Evolutionary conservation across 2,888 invertebrate species (phyloP).

Genomic region (Alloplasta piceator): DNA sequence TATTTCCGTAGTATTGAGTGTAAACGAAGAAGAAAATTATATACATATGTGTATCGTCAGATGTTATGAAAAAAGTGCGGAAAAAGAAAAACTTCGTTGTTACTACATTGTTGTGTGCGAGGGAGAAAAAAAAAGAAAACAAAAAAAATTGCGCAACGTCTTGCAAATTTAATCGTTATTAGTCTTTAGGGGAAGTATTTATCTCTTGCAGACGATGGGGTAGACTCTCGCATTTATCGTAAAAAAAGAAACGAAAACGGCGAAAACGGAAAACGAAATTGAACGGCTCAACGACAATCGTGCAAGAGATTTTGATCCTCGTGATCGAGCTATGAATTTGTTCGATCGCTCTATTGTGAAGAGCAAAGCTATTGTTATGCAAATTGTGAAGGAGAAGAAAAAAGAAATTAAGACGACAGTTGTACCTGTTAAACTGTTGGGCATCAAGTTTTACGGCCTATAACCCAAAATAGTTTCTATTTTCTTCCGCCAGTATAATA

Average conservation of each 20-base stretch:
- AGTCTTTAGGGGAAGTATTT: slow-evolving; percentile 61
- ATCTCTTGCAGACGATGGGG: slow-evolving; percentile 54
- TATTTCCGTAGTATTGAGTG: slow-evolving; percentile 75
- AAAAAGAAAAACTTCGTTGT: slow-evolving; percentile 66
- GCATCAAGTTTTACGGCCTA: slow-evolving; percentile 60
- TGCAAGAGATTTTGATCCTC: slow-evolving; percentile 6
- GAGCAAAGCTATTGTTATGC: slow-evolving; percentile 48
- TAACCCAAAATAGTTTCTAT: slow-evolving; percentile 1
- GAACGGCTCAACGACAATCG: slow-evolving; percentile 44
- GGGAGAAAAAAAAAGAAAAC: slow-evolving; percentile 23
- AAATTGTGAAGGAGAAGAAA: slow-evolving; percentile 21
- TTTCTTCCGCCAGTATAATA: slow-evolving; percentile 41
- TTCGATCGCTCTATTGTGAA: slow-evolving; percentile 13
- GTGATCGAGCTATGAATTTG: slow-evolving; percentile 6
- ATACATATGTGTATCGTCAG: slow-evolving; percentile 64
- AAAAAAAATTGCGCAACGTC: slow-evolving; percentile 65
- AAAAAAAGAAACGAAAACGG: slow-evolving; percentile 24
- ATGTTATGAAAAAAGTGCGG: slow-evolving; percentile 64
- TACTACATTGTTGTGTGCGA: slow-evolving; percentile 73
- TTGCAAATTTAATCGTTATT: slow-evolving; percentile 74
- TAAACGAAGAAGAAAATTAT: slow-evolving; percentile 49
- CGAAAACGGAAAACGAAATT: slow-evolving; percentile 9
- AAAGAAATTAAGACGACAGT: slow-evolving; percentile 47
- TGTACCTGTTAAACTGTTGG: slow-evolving; percentile 59
- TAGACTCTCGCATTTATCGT: slow-evolving; percentile 40